phyloP scores from a whole-genome alignment of 1,140 invertebrate genomes.

The Asbolus verrucosus region DNA sequence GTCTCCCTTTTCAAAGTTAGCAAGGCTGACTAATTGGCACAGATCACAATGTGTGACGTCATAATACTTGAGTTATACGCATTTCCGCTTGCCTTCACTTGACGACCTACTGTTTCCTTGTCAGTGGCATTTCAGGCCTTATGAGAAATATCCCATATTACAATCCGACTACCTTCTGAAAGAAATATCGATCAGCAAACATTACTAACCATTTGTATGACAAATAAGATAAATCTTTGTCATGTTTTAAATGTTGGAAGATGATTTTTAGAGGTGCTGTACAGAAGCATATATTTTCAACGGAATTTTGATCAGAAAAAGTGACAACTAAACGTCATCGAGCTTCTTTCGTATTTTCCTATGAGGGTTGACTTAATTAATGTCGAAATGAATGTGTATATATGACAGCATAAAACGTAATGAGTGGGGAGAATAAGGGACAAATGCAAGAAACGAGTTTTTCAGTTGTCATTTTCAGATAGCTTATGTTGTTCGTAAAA shows the following conservation, averaged over 20 bases:
- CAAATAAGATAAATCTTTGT: too few species aligned
- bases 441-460: slow-evolving; percentile 40
- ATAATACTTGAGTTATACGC: slow-evolving; percentile 42
- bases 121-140: slow-evolving; percentile 20
- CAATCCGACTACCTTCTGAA: slow-evolving; percentile 8
- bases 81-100: slow-evolving; percentile 40
- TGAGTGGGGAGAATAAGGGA: slow-evolving; percentile 40
- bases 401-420: slow-evolving; percentile 39
- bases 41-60: slow-evolving; percentile 39
- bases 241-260: too few species aligned
- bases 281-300: too few species aligned
- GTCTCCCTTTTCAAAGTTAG: slow-evolving; percentile 28
- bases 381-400: slow-evolving; percentile 42
- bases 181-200: background rate
- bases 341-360: slow-evolving; percentile 17
- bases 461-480: slow-evolving; percentile 39
- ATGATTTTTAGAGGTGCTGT: too few species aligned
- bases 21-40: slow-evolving; percentile 35
- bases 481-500: slow-evolving; percentile 15
- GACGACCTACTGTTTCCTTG: slow-evolving; percentile 33
- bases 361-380: slow-evolving; percentile 39
- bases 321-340: slow-evolving; percentile 21
- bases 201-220: too few species aligned
- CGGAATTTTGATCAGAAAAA: background rate
- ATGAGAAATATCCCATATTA: slow-evolving; percentile 26